Evolutionary conservation across 1,140 invertebrate species (phyloP), one percentile per base, ranked within the genome.

Genomic region (Musca domestica): DNA sequence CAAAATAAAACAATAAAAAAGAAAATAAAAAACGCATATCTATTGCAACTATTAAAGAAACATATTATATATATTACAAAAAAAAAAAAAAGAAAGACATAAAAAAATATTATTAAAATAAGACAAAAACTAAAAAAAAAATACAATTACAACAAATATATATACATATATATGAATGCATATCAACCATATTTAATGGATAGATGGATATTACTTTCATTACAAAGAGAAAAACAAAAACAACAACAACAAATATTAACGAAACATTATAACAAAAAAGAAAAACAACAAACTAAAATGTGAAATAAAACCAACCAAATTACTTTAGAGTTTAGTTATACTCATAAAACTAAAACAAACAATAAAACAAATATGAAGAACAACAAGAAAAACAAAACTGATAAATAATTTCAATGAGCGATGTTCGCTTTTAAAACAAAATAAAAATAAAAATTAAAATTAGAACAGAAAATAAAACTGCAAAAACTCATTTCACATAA

Each of bases 381-480:
- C n/a, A 64, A 19, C n/a, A 72, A 70, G 70, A 69, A 73, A 74
- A 68, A 70, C 5, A 12, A 30, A 20, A 20, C 5, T 22, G 6
- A 19, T 56, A 73, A 68, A 74, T 70, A 69, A 71, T 74, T 41
- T 74, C 70, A 72, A 70, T 78, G 76, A 78, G 77, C 76, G 77
- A 78, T 78, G 74, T 78, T 78, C 77, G 77, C 77, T 78, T 76
- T 73, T 72, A 74, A 78, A 77, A 78, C 74, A 74, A 78, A 73
- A 67, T 70, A 70, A 74, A 72, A 51, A 51, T 72, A 30, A 71
- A 71, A 67, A 73, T 61, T 72, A 78, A 20, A 0, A 54, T 46
- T 23, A 64, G n/a, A n/a, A n/a, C n/a, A n/a, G n/a, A n/a, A n/a
- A 54, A 46, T 20, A 66, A 66, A 46, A n/a, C n/a, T n/a, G n/a